Evolutionary conservation across 2,797 vertebrate species (phyloP), one percentile per base, ranked within the genome.

Genomic region (Typhlichthys eigenmanni): DNA sequence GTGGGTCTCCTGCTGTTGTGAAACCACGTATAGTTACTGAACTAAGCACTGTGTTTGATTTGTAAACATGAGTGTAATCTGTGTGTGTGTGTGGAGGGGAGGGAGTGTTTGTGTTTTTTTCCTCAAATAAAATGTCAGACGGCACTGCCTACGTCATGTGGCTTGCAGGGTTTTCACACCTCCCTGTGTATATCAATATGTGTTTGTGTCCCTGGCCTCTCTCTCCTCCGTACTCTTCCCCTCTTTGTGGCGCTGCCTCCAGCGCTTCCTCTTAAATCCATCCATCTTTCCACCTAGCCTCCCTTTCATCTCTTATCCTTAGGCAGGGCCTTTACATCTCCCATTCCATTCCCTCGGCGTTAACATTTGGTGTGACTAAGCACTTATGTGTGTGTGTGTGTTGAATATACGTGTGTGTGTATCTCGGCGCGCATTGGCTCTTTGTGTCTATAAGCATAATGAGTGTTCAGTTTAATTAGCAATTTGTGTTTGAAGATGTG

Each of bases 291-390:
- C 46, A 13, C 19, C 53, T 3, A 0, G 16, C 50, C 50, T 16
- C 17, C 17, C 50, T 52, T 16, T 8, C 50, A 48, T n/a, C 47
- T n/a, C 60, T 49, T 64, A 48, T 56, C 38, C 34, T 29, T 74
- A 50, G 48, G 74, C 19, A 34, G 45, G 19, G 60, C 70, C 76
- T 55, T 71, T 46, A 10, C 55, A 58, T 79, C 62, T 66, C 73
- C 52, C 63, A 61, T 68, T 19, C 72, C 61, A 68, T 69, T 70
- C 68, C 17, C 62, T 64, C 67, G n/a, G 19, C 38, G 17, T 17
- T 64, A 38, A 17, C 52, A 34, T 47, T 61, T 52, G 19, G 53
- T 55, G 24, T 55, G n/a, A 14, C 14, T 51, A 14, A 14, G 14
- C 13, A 51, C 9, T 10, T 7, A 9, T 55, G 53, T 55, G 24